Percentiles rank a stretch among this genome's conserved stretches.
Conservation (phyloP, 2,113 vertebrate species). For the Triplophysa tibetana region DNA sequence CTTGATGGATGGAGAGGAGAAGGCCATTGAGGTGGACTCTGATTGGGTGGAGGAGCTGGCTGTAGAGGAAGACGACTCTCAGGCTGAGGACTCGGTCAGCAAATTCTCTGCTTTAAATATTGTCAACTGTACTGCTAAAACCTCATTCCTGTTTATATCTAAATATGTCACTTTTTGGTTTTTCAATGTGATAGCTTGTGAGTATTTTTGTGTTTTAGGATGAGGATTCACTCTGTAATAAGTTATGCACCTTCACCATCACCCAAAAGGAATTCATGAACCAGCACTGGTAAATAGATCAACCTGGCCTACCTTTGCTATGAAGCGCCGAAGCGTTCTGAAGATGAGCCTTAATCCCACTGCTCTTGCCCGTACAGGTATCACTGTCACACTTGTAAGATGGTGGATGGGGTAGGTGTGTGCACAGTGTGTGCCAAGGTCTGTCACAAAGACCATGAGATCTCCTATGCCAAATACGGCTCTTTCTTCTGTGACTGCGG, state of each 20-base stretch:
- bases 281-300: constrained; percentile 90
- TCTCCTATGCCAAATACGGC: constrained; percentile 98
- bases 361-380: constrained; percentile 79
- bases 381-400: constrained; percentile 99
- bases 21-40: constrained; percentile 94
- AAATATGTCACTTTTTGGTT: no score
- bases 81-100: constrained; percentile 95
- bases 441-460: constrained; percentile 99
- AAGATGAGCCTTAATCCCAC: constrained; percentile 39
- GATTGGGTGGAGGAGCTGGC: constrained; percentile 98
- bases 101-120: not conserved
- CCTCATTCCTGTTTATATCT: no score
- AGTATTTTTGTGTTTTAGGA: constrained; percentile 75
- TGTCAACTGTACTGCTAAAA: no score
- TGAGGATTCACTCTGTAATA: constrained; percentile 99
- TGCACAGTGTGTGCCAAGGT: constrained; percentile 99
- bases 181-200: not conserved
- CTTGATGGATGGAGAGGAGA: constrained; percentile 91
- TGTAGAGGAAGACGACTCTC: constrained; percentile 96
- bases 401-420: constrained; percentile 98
- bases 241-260: constrained; percentile 98
- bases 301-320: constrained; percentile 62
- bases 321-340: constrained; percentile 6
- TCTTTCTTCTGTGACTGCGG: constrained; percentile 99
- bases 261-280: constrained; percentile 99